Evolutionary conservation across 2,888 invertebrate species (phyloP), one percentile per base, ranked within the genome.

Genomic region (Ennomos quercinarius): DNA sequence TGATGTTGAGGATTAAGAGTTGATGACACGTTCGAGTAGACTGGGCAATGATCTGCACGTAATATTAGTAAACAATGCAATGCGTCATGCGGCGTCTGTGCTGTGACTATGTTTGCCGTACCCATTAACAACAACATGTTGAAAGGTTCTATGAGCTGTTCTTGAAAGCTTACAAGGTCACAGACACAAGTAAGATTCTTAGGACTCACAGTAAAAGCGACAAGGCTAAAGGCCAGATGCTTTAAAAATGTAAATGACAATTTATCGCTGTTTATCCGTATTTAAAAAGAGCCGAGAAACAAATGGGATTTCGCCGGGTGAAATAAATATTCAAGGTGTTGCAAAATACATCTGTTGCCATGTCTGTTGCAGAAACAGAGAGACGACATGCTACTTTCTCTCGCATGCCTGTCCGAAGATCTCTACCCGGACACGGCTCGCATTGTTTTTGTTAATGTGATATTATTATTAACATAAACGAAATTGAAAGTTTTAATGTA

Each of bases 401-500:
- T 84, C 72, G 73, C 63, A 71, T 75, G 61, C 65, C 69, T 72
- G 73, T 74, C 69, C 75, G 74, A 51, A 76, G 78, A 78, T 76
- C 49, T 75, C 82, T 75, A 86, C 86, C 88, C 88, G 88, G 88
- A 87, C 84, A 68, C 73, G 71, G 77, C 63, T 80, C 80, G 80
- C 83, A 87, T 87, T 89, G 88, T 89, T 87, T 89, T 86, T 83
- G 80, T 85, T 84, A 83, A 84, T 84, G 78, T 74, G 78, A 80
- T 86, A 83, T 84, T 85, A 80, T 86, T 84, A 86, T 84, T 83
- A 81, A 78, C 76, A 64, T 72, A 72, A 81, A 67, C 75, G 84
- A 87, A 86, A 87, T 82, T 82, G 89, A 89, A 89, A 89, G 88
- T 87, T 75, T 77, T 81, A 82, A 83, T 82, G 76, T 77, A 77